Base-by-base conservation (phyloP, 2,797 vertebrate species). In the Epinephelus awoara region DNA sequence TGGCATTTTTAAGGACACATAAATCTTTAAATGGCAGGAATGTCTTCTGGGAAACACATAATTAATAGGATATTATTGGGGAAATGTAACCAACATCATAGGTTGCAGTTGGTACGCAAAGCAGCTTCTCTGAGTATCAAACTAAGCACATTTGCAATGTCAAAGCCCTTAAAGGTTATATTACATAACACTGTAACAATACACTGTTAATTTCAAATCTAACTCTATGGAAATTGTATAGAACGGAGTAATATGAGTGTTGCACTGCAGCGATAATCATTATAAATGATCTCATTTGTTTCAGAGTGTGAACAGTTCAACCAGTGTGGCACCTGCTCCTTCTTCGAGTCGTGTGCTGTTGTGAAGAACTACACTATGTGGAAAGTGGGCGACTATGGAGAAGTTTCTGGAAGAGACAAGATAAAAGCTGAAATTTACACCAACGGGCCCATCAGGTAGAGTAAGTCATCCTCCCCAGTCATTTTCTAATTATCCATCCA, bases 351-450 rank as follows among this genome's bases (percentile, higher is more conserved):
- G 46, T 99, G 98, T 59, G 92, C 95, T 0, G 67, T 95, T 21
- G 94, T 99, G 70, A 94, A 94, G 89, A 99, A 99, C 89, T 99
- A 97, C 89, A 98, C 97, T 0, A 66, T 94, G 57, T 99, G 98
- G 98, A 97, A 93, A 80, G 97, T 99, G 17, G 96, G 94, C 4
- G 97, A 99, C 92, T 98, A 96, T 0, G 98, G 98, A 2, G 67
- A 89, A 2, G 81, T 98, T 77, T 95, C 91, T 0, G 98, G 98
- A 6, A 93, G 96, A 81, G 95, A 98, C 65, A 92, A 96, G 86
- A 99, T 99, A 97, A 99, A 96, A 94, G 96, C 97, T 0, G 98
- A 99, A 89, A 96, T 99, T 84, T 98, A 97, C 56, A 51, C 92
- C 44, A 96, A 96, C 0, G 98, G 98, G 18, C 98, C 98, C 42